Evolutionary conservation across 2,113 vertebrate species (phyloP).

Genomic region (Spea multiplicata): DNA sequence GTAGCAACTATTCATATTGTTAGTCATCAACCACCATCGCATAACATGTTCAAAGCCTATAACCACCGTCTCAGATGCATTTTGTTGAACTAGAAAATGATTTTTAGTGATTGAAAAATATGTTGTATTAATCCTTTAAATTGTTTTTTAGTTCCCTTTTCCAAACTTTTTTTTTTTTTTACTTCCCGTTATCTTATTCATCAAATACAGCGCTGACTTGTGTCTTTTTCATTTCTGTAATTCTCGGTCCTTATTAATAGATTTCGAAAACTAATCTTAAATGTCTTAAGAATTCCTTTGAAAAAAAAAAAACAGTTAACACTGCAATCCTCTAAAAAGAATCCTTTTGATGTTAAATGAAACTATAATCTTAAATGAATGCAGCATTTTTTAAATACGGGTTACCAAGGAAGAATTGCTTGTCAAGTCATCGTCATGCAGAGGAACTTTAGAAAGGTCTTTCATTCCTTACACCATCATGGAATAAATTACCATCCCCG

Average conservation of each 20-base stretch:
- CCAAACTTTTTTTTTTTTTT: neutral
- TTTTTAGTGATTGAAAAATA: too few relatives aligned
- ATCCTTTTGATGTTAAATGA: constrained; percentile 30
- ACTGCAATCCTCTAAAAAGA: constrained; percentile 33
- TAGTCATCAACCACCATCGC: too few relatives aligned
- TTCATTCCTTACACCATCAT: neutral
- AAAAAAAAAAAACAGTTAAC: constrained; percentile 31
- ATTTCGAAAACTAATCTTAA: constrained; percentile 6
- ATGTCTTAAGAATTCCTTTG: constrained; percentile 26
- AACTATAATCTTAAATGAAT: constrained; percentile 10
- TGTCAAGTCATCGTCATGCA: constrained; percentile 14
- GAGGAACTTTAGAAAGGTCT: constrained; percentile 8
- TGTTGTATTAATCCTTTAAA: too few relatives aligned
- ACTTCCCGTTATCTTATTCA: neutral
- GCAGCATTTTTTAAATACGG: constrained; percentile 19
- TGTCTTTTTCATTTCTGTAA: constrained; percentile 16
- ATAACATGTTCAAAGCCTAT: too few relatives aligned
- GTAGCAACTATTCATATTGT: too few relatives aligned
- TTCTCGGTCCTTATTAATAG: constrained; percentile 20
- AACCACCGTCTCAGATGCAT: too few relatives aligned
- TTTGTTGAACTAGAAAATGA: too few relatives aligned
- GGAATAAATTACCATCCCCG: constrained; percentile 24
- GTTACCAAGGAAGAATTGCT: constrained; percentile 17
- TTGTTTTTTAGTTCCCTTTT: too few relatives aligned
- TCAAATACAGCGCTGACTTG: neutral